These are phyloP conservation scores for Diarsia mendica DNA, from an alignment of 2,888 invertebrate genomes.

Conservation along the genomic window DNA sequence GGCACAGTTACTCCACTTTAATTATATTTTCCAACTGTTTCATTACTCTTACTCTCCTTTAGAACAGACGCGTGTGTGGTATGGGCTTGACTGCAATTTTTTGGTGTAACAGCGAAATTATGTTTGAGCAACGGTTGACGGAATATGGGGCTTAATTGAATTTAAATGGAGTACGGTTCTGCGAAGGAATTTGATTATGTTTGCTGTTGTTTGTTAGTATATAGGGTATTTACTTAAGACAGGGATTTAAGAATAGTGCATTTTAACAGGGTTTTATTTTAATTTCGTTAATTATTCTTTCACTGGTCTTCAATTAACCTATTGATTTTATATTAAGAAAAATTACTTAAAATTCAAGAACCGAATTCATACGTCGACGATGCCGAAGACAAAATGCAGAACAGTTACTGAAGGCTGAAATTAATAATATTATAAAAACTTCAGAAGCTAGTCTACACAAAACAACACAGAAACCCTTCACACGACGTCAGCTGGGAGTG, in stretches of 20 bases:
- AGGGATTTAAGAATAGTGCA: not conserved
- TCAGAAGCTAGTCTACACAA: slow-evolving; percentile 29
- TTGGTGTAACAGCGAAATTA: slow-evolving; percentile 36
- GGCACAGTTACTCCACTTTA: slow-evolving; percentile 46
- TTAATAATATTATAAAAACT: slow-evolving; percentile 23
- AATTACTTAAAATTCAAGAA: not conserved
- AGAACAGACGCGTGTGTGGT: slow-evolving; percentile 41
- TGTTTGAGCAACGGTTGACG: slow-evolving; percentile 33
- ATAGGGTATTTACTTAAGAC: not conserved
- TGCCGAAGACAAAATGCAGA: not conserved
- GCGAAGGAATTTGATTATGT: not conserved
- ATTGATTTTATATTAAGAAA: not conserved
- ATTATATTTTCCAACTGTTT: slow-evolving; percentile 61
- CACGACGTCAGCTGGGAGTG: slow-evolving; percentile 34
- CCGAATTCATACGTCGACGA: not conserved
- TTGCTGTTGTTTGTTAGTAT: not conserved
- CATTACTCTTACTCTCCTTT: slow-evolving; percentile 57
- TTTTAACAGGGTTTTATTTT: not conserved
- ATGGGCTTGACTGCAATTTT: slow-evolving; percentile 41
- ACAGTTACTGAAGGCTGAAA: slow-evolving; percentile 6
- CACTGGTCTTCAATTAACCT: not conserved
- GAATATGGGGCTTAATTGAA: slow-evolving; percentile 39
- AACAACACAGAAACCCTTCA: slow-evolving; percentile 15
- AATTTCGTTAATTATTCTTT: not conserved
- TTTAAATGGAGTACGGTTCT: slow-evolving; percentile 5